Percentiles rank a stretch among this genome's conserved stretches.
phyloP scores from a whole-genome alignment of 2,888 invertebrate genomes.

The Cephonodes hylas region DNA sequence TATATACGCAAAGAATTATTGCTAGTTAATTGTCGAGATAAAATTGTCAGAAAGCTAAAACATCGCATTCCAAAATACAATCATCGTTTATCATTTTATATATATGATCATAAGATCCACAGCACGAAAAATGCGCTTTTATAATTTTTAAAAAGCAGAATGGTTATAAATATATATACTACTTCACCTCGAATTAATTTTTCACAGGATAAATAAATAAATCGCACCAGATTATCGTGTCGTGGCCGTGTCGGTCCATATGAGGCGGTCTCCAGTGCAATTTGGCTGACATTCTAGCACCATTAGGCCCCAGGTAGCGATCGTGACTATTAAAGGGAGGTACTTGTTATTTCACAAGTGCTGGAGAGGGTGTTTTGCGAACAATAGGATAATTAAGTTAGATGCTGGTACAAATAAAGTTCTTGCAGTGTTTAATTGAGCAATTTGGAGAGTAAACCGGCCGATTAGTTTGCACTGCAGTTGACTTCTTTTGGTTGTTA shows the following conservation, averaged over 20 bases:
- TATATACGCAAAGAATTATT: no score
- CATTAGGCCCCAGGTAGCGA: conserved; percentile 42
- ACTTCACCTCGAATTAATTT: no score
- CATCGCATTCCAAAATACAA: no score
- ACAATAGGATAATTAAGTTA: conserved; percentile 6
- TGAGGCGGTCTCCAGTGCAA: conserved; percentile 20
- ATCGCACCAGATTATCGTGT: neutral
- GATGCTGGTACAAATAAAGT: conserved; percentile 4
- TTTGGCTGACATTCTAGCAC: conserved; percentile 32
- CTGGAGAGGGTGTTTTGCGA: conserved; percentile 13
- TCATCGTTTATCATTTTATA: no score
- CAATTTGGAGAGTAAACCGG: conserved; percentile 2
- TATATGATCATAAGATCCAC: no score
- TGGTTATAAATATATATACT: no score
- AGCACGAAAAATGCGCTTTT: no score
- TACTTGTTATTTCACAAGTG: conserved; percentile 28
- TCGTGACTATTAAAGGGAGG: conserved; percentile 45
- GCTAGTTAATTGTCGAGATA: no score
- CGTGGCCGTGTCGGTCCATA: neutral
- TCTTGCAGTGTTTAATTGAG: conserved; percentile 4
- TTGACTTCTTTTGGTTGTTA: neutral
- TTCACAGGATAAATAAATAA: no score
- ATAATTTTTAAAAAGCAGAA: no score
- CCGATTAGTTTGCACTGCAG: neutral
- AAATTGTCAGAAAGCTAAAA: no score